Evolutionary conservation across 2,888 invertebrate species (phyloP).

Genomic region (Cheilosia soror): DNA sequence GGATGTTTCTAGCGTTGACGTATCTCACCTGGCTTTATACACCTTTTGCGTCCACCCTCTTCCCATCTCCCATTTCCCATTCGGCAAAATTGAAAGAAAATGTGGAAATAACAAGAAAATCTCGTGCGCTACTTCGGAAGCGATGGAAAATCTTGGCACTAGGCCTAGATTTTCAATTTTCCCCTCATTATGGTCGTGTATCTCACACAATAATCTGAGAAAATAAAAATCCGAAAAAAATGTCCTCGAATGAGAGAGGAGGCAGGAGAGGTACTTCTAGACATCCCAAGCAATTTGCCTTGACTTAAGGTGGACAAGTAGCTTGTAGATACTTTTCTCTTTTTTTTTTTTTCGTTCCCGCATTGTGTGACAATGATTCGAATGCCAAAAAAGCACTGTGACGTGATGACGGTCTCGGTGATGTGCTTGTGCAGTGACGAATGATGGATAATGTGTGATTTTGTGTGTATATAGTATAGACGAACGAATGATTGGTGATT

Average conservation of each 20-base stretch:
- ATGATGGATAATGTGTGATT: slow-evolving; percentile 50
- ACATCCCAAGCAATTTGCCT: slow-evolving; percentile 33
- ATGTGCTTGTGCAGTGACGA: slow-evolving; percentile 24
- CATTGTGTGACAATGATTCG: not conserved
- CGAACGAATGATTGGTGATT: slow-evolving; percentile 30
- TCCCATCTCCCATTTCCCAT: not conserved
- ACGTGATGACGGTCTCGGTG: slow-evolving; percentile 16
- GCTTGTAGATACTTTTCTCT: slow-evolving; percentile 19
- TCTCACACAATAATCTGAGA: slow-evolving; percentile 9
- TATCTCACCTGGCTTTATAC: slow-evolving; percentile 64
- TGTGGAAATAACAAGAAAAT: slow-evolving; percentile 12
- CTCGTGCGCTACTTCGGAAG: slow-evolving; percentile 18
- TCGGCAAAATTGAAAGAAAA: slow-evolving; percentile 18
- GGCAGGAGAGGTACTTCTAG: not conserved
- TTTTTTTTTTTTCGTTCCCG: not conserved
- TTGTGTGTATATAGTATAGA: not conserved
- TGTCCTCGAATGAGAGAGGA: slow-evolving; percentile 28
- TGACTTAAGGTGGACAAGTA: slow-evolving; percentile 24
- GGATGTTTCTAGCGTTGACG: slow-evolving; percentile 66
- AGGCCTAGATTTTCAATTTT: slow-evolving; percentile 49
- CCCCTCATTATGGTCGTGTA: slow-evolving; percentile 44
- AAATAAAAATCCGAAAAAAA: slow-evolving; percentile 3
- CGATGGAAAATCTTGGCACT: slow-evolving; percentile 52
- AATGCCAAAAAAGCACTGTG: slow-evolving; percentile 37
- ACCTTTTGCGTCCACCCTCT: slow-evolving; percentile 15